These are phyloP conservation scores for Antechinus stuartii DNA, from an alignment of 2,113 vertebrate genomes.

Conservation along the genomic window DNA sequence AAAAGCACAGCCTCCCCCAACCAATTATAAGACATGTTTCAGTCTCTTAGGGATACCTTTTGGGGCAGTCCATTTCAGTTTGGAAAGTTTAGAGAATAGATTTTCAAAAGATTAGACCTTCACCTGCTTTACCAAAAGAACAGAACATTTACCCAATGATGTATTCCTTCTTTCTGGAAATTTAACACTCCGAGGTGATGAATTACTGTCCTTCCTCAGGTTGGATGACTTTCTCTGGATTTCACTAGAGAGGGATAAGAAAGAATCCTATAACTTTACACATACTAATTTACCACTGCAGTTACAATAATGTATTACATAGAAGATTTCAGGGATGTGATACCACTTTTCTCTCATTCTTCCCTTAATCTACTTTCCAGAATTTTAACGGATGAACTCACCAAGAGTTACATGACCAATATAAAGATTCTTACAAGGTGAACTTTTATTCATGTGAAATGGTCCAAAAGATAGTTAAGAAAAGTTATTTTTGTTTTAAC, in stretches of 20 bases:
- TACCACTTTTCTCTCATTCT: not conserved
- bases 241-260: conserved; percentile 64
- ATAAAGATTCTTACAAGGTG: conserved; percentile 1
- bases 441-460: conserved; percentile 56
- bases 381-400: conserved; percentile 40
- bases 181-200: conserved; percentile 71
- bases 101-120: conserved; percentile 65
- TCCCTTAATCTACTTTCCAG: conserved; percentile 48
- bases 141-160: conserved; percentile 78
- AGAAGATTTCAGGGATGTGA: conserved; percentile 21
- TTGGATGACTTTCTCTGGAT: conserved; percentile 70
- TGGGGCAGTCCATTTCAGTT: conserved; percentile 47
- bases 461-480: conserved; percentile 36
- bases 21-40: not conserved
- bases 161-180: conserved; percentile 67
- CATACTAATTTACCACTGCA: conserved; percentile 59
- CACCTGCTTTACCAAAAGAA: conserved; percentile 40
- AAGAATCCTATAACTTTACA: conserved; percentile 55
- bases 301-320: conserved; percentile 38
- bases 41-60: conserved; percentile 40
- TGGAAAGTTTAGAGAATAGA: conserved; percentile 60
- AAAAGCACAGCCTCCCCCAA: conserved; percentile 9
- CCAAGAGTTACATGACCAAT: not conserved
- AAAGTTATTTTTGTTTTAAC: conserved; percentile 46
- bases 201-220: conserved; percentile 67